A percentile compares a stretch with the other conserved stretches of the same genome.
phyloP scores from a whole-genome alignment of 2,113 vertebrate genomes.

The Erythrolamprus reginae region DNA sequence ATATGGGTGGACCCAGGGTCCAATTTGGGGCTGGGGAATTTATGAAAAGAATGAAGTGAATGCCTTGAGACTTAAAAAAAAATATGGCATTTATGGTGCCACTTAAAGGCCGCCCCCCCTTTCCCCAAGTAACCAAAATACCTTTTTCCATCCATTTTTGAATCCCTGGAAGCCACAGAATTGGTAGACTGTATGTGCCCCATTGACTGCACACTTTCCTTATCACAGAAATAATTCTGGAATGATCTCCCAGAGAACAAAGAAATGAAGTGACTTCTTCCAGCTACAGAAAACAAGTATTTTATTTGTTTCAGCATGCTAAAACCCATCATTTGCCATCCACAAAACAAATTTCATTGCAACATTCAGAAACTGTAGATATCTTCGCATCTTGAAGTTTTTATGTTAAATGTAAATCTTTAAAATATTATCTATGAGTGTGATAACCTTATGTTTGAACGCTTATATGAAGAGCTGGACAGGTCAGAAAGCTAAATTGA shows the following conservation, averaged over 20 bases:
- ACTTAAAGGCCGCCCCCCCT: not conserved
- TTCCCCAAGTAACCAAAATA: not conserved
- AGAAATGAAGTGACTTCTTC: not conserved
- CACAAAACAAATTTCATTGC: not conserved
- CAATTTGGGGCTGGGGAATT: not conserved
- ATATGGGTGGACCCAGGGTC: not conserved
- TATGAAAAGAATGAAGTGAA: not conserved
- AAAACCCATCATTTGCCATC: not conserved
- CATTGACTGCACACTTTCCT: not conserved
- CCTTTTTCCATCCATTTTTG: not conserved
- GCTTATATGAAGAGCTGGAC: not conserved
- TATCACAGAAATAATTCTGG: slow-evolving; percentile 11
- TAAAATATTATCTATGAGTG: not conserved
- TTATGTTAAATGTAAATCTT: not conserved
- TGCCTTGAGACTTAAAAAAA: not conserved
- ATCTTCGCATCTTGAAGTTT: not conserved
- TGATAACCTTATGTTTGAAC: not conserved
- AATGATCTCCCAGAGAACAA: not conserved
- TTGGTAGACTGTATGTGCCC: not conserved
- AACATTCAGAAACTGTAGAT: not conserved
- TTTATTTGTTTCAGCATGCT: not conserved
- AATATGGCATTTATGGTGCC: not conserved
- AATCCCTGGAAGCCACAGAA: not conserved
- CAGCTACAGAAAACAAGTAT: slow-evolving; percentile 1
- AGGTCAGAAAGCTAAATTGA: not conserved